These are phyloP conservation scores for Aphis craccivora DNA, from an alignment of 1,140 invertebrate genomes.

Conservation along the genomic window DNA sequence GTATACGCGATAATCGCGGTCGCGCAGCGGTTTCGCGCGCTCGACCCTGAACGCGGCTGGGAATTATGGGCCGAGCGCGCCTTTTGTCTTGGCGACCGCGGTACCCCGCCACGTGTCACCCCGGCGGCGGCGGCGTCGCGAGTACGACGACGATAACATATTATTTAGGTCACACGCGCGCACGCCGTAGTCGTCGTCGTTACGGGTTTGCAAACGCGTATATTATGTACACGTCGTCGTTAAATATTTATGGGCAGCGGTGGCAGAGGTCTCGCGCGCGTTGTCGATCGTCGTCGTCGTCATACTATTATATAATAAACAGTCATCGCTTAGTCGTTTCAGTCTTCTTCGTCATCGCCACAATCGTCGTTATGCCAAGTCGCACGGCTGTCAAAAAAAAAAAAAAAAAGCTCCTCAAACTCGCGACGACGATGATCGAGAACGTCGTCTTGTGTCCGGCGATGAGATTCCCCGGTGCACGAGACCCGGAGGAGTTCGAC, in stretches of 20 bases:
- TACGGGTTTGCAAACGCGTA: neutral
- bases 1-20: neutral
- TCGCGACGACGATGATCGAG: neutral
- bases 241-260: slow-evolving; percentile 23
- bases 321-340: neutral
- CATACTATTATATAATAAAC: neutral
- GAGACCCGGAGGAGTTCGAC: too few relatives aligned
- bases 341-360: neutral
- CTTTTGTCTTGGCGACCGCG: neutral
- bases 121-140: neutral
- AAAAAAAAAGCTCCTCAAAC: too few relatives aligned
- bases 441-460: neutral
- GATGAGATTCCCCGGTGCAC: neutral
- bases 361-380: neutral
- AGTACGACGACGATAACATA: neutral
- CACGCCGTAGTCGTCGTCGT: neutral
- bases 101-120: neutral
- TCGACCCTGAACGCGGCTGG: neutral
- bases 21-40: neutral
- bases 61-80: neutral
- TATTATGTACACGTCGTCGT: slow-evolving; percentile 10
- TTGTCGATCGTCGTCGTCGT: neutral
- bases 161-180: slow-evolving; percentile 31
- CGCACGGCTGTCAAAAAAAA: neutral
- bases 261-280: neutral